These are phyloP conservation scores for Thecocarcelia acutangulata DNA, from an alignment of 2,888 invertebrate genomes.

Conservation along the genomic window DNA sequence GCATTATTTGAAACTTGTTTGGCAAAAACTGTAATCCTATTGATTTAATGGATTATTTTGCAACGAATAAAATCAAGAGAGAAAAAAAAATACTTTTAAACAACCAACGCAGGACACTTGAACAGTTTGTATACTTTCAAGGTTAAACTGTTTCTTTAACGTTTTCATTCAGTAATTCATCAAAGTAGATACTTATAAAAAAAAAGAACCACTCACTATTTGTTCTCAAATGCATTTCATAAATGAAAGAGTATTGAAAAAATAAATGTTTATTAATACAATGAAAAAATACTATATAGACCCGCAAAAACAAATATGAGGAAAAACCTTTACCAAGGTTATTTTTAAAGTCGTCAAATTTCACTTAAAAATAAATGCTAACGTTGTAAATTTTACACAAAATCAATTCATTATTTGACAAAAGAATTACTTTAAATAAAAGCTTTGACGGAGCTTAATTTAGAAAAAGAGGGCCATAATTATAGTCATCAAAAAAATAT, in stretches of 20 bases:
- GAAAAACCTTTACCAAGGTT: constrained; percentile 51
- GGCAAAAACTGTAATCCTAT: constrained; percentile 15
- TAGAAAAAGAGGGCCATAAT: too few species aligned
- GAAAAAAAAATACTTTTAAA: not conserved
- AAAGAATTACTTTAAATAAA: too few species aligned
- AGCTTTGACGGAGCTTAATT: too few species aligned
- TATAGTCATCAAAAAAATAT: too few species aligned
- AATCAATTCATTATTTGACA: too few species aligned
- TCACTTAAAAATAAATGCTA: not conserved
- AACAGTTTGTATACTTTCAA: constrained; percentile 47
- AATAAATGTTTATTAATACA: constrained; percentile 38
- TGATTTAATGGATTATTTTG: constrained; percentile 56
- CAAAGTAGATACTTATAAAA: constrained; percentile 39
- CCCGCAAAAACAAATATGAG: not conserved
- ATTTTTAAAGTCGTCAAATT: constrained; percentile 9
- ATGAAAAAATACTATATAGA: not conserved
- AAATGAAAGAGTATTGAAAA: constrained; percentile 26
- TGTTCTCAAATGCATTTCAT: constrained; percentile 21
- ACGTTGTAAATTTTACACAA: not conserved
- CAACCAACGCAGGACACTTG: constrained; percentile 49
- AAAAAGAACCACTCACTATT: constrained; percentile 25
- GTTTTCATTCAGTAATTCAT: constrained; percentile 58
- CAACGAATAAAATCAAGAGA: constrained; percentile 14
- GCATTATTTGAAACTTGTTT: constrained; percentile 9
- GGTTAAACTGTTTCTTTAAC: constrained; percentile 50